These are phyloP conservation scores for Bemisia tabaci DNA, from an alignment of 1,140 invertebrate species.

Conservation along the genomic window DNA sequence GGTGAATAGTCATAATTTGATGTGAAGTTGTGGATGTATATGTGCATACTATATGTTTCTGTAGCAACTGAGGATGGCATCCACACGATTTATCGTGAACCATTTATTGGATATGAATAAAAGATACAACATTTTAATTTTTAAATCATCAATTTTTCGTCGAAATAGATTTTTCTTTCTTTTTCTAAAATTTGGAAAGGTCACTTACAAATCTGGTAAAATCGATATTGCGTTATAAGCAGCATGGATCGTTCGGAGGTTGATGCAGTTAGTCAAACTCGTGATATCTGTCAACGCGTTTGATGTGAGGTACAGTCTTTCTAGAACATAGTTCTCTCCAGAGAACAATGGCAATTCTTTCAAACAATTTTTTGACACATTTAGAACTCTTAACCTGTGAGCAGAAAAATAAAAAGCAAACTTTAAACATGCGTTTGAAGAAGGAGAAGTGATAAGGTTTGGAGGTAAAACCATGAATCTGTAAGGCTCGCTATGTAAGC, in stretches of 20 bases:
- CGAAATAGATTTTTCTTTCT: too few species aligned
- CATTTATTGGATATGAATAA: too few species aligned
- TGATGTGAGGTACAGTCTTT: conserved; percentile 57
- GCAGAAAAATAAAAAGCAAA: conserved; percentile 15
- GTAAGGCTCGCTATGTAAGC: not conserved
- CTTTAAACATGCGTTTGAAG: not conserved
- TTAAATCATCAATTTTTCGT: not conserved
- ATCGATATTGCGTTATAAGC: conserved; percentile 62
- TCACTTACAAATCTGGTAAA: conserved; percentile 47
- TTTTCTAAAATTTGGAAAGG: too few species aligned
- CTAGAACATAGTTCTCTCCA: conserved; percentile 40
- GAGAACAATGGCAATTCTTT: conserved; percentile 47
- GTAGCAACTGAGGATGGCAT: too few species aligned
- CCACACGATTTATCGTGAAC: too few species aligned
- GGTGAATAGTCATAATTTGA: too few species aligned
- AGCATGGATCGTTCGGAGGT: conserved; percentile 53
- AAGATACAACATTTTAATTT: not conserved
- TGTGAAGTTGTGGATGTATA: too few species aligned
- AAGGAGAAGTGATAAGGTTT: not conserved
- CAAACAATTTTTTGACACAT: conserved; percentile 62
- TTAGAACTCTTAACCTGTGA: conserved; percentile 50
- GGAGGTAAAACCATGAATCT: not conserved
- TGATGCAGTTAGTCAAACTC: conserved; percentile 46
- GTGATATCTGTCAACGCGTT: conserved; percentile 62
- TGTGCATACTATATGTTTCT: too few species aligned